Evolutionary conservation across 2,888 invertebrate species (phyloP), one percentile per base, ranked within the genome.

Genomic region (Meliscaeva auricollis): DNA sequence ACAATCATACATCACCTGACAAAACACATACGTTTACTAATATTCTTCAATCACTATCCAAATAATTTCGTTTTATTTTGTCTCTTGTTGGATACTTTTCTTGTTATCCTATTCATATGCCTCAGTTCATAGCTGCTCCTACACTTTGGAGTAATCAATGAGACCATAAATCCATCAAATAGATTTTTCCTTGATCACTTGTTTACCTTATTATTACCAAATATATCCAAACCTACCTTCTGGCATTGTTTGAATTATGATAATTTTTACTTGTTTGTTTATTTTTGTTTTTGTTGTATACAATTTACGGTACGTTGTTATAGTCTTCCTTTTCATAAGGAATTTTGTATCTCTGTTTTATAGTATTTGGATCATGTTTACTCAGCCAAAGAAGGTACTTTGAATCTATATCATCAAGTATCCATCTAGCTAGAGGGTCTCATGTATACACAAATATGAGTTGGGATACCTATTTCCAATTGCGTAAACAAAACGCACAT

Each of bases 361-460:
- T 82, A 44, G 77, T 73, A 77, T 82, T 82, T 82, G 68, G 77
- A 82, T 73, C 77, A 73, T 77, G 82, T 82, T 77, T 82, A 82
- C 68, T 22, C 68, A 82, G 58, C 20, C 17, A 56, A 56, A 13
- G 17, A 13, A 58, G 62, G 76, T 82, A 66, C 81, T 76, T 13
- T 20, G n/a, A n/a, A n/a, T n/a, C n/a, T n/a, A n/a, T n/a, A n/a
- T n/a, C n/a, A n/a, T n/a, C n/a, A n/a, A n/a, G n/a, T n/a, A n/a
- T 22, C 20, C 2, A 52, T 41, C 13, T 11, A 58, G 11, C n/a
- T n/a, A 2, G 15, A 41, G 26, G 15, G 32, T 58, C 72, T 60
- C 56, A 41, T 64, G 35, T 44, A n/a, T n/a, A n/a, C n/a, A n/a
- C n/a, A n/a, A n/a, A n/a, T n/a, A n/a, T n/a, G n/a, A 56, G 38